Evolutionary conservation across 2,113 vertebrate genomes (phyloP), one percentile per base, ranked within the genome.

Genomic region (Entosphenus tridentatus): DNA sequence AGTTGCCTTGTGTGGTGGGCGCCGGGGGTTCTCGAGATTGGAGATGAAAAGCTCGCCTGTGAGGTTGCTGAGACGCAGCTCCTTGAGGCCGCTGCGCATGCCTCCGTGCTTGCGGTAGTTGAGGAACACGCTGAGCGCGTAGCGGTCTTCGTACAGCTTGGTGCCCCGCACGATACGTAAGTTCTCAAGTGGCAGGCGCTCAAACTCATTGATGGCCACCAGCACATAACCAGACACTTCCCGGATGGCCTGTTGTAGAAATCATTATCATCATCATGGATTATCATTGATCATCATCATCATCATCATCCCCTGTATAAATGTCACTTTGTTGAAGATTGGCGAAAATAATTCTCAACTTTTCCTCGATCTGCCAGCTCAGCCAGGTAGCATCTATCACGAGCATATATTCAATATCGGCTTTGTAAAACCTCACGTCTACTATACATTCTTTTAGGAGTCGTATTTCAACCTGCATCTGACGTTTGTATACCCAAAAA

Each of bases 151-250:
- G 1, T 97, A 95, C 39, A 97, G 83, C 70, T 92, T 95, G 74
- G 86, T 96, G 2, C 92, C 92, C 1, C 92, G 84, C 16, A 97
- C 79, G 56, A 97, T 96, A 58, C 92, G 83, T 18, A 97, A 82
- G 74, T 95, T 97, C 79, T 97, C 92, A 83, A 97, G 68, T 1
- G 91, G 89, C 73, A 97, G 83, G 75, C 89, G 87, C 17, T 89
- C 89, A 68, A 97, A 96, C 79, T 97, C 89, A 78, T 97, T 97
- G 59, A 97, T 75, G n/a, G 88, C 92, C 77, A 96, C 91, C 77
- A 97, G 72, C 73, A 97, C 89, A 0, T 97, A 97, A 74, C 92
- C 92, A 0, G 92, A 96, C 77, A 97, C 92, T 77, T 97, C 92
- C 75, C 89, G 80, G 74, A 97, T 89, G 1, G 92, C 96, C 92